Conservation (phyloP, 2,113 vertebrate genomes). For the Girardinichthys multiradiatus region DNA sequence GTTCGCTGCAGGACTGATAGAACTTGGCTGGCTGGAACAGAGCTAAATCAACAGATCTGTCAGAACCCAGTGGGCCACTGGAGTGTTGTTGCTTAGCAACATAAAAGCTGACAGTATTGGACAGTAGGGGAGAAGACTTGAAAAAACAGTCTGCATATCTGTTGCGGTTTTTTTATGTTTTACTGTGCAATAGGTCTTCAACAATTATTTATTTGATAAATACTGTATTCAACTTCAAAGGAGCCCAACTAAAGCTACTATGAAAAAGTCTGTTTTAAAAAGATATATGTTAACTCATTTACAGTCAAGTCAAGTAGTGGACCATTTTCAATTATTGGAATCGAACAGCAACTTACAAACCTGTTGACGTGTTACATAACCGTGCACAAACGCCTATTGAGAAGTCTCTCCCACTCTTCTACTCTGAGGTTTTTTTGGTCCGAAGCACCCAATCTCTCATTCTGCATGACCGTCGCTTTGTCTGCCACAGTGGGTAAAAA, state of each 20-base stretch:
- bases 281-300: background rate
- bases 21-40: slow-evolving; percentile 31
- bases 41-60: slow-evolving; percentile 15
- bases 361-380: slow-evolving; percentile 53
- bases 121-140: background rate
- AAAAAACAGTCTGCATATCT: background rate
- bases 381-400: background rate
- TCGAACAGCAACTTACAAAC: background rate
- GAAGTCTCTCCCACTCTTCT: background rate
- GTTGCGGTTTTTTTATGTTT: background rate
- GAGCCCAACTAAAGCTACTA: too few relatives aligned
- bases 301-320: background rate
- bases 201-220: background rate
- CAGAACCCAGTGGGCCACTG: background rate
- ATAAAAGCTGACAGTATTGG: background rate
- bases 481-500: slow-evolving; percentile 20
- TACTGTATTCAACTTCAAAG: background rate
- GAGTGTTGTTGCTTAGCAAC: slow-evolving; percentile 50
- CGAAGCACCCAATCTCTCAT: background rate
- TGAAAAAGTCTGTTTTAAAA: too few relatives aligned
- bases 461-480: slow-evolving; percentile 52
- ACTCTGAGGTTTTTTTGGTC: background rate
- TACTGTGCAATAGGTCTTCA: too few relatives aligned
- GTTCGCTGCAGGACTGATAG: background rate
- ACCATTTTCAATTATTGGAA: too few relatives aligned